These are phyloP conservation scores for Resseliella maxima DNA, from an alignment of 2,888 invertebrate species.

Conservation along the genomic window DNA sequence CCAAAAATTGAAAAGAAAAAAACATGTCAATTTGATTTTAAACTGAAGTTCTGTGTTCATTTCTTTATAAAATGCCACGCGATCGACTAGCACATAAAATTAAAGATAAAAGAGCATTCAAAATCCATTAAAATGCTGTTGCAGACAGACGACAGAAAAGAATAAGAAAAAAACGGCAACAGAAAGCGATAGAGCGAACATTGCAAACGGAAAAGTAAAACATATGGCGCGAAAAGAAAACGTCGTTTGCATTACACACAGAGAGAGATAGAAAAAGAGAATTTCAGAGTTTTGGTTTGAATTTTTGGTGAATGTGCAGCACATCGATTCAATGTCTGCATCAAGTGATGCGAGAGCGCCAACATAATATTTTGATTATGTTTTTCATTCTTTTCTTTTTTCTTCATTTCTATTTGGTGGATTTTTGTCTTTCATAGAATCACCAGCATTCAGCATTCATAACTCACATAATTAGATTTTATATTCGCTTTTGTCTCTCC, in stretches of 20 bases:
- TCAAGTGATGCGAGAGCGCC: not conserved
- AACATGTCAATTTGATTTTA: not conserved
- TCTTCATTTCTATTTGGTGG: too few relatives aligned
- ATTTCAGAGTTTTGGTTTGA: not conserved
- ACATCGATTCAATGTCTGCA: not conserved
- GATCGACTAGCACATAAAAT: not conserved
- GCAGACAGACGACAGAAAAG: too few relatives aligned
- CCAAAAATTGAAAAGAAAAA: not conserved
- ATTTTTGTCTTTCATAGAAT: not conserved
- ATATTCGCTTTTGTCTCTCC: slow-evolving; percentile 26
- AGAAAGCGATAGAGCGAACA: not conserved
- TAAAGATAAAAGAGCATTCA: not conserved
- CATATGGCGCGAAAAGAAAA: not conserved
- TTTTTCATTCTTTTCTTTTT: slow-evolving; percentile 2
- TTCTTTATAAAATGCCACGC: not conserved
- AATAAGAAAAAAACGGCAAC: not conserved
- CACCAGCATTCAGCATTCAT: not conserved
- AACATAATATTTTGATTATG: slow-evolving; percentile 15
- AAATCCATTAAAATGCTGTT: not conserved
- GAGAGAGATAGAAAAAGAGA: not conserved
- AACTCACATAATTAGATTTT: slow-evolving; percentile 43
- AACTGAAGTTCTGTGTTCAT: not conserved
- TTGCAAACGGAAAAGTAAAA: not conserved
- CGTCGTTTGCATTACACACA: too few relatives aligned
- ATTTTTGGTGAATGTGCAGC: not conserved